Percentiles rank a stretch among this genome's conserved stretches.
Conservation (phyloP, 2,113 vertebrate species). For the Xenus cinereus region DNA sequence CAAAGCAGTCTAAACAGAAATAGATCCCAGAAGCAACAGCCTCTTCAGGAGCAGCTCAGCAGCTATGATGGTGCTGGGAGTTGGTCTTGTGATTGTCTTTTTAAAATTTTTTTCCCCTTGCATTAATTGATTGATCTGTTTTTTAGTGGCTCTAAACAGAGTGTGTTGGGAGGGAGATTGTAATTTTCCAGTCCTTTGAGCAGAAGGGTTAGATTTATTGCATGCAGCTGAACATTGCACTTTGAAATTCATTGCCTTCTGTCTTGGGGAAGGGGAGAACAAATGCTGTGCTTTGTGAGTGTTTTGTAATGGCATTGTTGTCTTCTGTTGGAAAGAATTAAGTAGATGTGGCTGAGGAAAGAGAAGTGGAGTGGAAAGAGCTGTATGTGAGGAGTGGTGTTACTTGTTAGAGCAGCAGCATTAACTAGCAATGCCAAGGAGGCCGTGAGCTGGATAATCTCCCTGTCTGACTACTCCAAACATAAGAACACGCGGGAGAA, state of each 20-base stretch:
- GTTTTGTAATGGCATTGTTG: neutral
- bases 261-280: neutral
- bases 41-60: neutral
- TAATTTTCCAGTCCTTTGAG: neutral
- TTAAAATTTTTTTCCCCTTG: neutral
- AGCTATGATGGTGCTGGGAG: neutral
- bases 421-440: neutral
- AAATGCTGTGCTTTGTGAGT: neutral
- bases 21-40: neutral
- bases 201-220: neutral
- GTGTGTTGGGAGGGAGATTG: neutral
- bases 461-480: slow-evolving; percentile 52
- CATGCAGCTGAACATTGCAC: neutral
- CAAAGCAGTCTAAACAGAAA: neutral
- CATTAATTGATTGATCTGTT: neutral
- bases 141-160: neutral
- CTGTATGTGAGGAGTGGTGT: neutral
- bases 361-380: neutral
- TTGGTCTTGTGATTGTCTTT: neutral
- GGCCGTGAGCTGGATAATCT: slow-evolving; percentile 66
- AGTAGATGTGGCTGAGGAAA: neutral
- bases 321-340: neutral
- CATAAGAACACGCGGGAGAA: neutral
- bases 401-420: neutral
- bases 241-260: neutral